Evolutionary conservation across 2,797 vertebrate species (phyloP).

Genomic region (Aplochiton taeniatus): DNA sequence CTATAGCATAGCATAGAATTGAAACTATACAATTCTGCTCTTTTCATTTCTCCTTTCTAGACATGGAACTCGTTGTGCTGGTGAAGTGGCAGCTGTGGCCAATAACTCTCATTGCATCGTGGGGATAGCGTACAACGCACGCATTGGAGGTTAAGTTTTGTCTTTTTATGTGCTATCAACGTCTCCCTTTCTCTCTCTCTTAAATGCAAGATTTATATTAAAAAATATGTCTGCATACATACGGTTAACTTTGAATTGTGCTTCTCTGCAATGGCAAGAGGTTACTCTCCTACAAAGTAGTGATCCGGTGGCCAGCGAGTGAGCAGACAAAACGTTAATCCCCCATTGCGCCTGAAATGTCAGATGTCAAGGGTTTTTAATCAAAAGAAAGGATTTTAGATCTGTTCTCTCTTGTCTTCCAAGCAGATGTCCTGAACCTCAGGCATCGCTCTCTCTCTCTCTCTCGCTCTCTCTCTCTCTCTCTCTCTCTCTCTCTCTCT

Average conservation of each 20-base stretch:
- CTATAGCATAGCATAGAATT: not conserved
- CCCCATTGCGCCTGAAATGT: constrained; percentile 12
- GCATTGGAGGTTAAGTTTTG: constrained; percentile 80
- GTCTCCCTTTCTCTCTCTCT: not conserved
- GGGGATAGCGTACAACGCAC: constrained; percentile 83
- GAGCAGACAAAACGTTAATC: constrained; percentile 24
- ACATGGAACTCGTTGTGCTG: constrained; percentile 89
- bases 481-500: not conserved
- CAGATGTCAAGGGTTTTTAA: constrained; percentile 22
- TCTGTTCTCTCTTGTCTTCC: constrained; percentile 6
- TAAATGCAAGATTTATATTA: not conserved
- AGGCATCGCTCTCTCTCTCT: not conserved
- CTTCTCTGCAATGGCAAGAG: constrained; percentile 2
- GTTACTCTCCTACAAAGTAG: not conserved
- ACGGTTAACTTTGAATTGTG: constrained; percentile 27
- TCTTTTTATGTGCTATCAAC: not conserved
- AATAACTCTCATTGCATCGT: constrained; percentile 83
- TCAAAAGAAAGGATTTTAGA: constrained; percentile 17
- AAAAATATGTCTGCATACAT: constrained; percentile 23
- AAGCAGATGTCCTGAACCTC: constrained; percentile 16
- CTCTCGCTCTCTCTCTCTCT: not conserved
- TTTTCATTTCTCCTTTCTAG: constrained; percentile 57
- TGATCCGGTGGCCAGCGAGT: constrained; percentile 6
- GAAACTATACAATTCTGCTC: not conserved
- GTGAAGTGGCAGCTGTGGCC: constrained; percentile 83